These are phyloP conservation scores for Lutraria lutraria DNA, from an alignment of 2,888 invertebrate species.

Conservation along the genomic window DNA sequence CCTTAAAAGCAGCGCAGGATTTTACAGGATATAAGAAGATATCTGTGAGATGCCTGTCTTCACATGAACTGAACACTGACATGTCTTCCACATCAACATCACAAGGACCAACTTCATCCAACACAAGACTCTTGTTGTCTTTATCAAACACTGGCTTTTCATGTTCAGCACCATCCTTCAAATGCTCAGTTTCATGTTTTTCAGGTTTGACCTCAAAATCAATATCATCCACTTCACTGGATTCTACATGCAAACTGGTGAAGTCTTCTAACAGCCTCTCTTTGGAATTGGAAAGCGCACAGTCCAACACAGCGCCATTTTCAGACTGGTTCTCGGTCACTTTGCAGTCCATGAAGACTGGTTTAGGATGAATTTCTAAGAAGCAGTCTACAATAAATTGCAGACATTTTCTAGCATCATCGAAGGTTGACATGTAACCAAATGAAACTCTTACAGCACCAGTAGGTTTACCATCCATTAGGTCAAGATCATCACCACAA, in stretches of 20 bases:
- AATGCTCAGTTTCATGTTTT: slow-evolving; percentile 10
- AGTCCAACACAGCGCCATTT: background rate
- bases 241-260: background rate
- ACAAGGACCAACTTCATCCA: background rate
- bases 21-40: slow-evolving; percentile 95
- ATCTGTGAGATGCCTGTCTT: slow-evolving; percentile 78
- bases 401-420: slow-evolving; percentile 92
- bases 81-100: background rate
- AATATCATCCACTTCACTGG: background rate
- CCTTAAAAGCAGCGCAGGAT: slow-evolving; percentile 93
- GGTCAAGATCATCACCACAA: slow-evolving; percentile 95
- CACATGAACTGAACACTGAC: slow-evolving; percentile 26
- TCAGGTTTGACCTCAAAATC: background rate
- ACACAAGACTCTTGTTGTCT: background rate
- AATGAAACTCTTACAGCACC: slow-evolving; percentile 97
- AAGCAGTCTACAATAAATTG: slow-evolving; percentile 93
- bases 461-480: slow-evolving; percentile 95
- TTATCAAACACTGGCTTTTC: background rate
- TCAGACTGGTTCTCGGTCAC: slow-evolving; percentile 36
- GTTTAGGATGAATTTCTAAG: slow-evolving; percentile 73
- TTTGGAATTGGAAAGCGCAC: background rate
- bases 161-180: background rate
- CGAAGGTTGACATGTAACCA: slow-evolving; percentile 94
- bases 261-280: background rate
- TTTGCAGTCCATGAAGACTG: slow-evolving; percentile 48